A percentile compares a stretch with the other conserved stretches of the same genome.
Conservation (phyloP, 1,140 invertebrate species). For the Diabrotica virgifera region DNA sequence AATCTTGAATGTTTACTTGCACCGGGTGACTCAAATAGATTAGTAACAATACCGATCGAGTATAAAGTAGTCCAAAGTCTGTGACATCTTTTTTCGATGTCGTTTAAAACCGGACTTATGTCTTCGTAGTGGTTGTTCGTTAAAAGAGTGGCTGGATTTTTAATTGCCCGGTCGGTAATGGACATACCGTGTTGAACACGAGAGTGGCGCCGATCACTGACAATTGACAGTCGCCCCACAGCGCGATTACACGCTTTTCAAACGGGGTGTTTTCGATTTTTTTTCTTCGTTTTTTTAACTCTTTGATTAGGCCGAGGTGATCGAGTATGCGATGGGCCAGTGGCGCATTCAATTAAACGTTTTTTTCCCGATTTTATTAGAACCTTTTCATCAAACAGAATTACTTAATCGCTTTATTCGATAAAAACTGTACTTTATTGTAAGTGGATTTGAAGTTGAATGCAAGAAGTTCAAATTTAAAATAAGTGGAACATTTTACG, state of each 20-base stretch:
- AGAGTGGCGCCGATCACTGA: constrained; percentile 41
- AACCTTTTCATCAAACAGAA: too few species aligned
- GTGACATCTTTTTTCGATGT: constrained; percentile 38
- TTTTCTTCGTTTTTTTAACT: constrained; percentile 10
- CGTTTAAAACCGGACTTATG: constrained; percentile 47
- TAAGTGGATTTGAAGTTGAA: too few species aligned
- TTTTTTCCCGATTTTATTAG: too few species aligned
- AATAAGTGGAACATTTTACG: too few species aligned
- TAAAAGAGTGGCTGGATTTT: constrained; percentile 47
- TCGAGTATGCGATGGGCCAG: background rate
- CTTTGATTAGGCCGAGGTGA: constrained; percentile 16
- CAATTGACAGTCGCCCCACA: constrained; percentile 46
- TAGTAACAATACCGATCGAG: too few species aligned
- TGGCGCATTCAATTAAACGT: background rate
- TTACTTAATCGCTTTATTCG: too few species aligned
- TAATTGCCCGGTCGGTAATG: constrained; percentile 49
- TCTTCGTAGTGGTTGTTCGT: constrained; percentile 42
- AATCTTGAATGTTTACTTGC: too few species aligned
- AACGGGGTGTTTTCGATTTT: constrained; percentile 20
- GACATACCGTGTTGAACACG: constrained; percentile 47
- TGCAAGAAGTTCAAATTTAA: too few species aligned
- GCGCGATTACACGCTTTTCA: constrained; percentile 36
- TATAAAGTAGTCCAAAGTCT: constrained; percentile 24
- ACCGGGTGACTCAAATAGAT: too few species aligned
- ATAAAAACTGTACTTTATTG: too few species aligned